These are phyloP conservation scores for Drosophila mauritiana DNA, from an alignment of 1,140 invertebrate genomes.

Conservation along the genomic window DNA sequence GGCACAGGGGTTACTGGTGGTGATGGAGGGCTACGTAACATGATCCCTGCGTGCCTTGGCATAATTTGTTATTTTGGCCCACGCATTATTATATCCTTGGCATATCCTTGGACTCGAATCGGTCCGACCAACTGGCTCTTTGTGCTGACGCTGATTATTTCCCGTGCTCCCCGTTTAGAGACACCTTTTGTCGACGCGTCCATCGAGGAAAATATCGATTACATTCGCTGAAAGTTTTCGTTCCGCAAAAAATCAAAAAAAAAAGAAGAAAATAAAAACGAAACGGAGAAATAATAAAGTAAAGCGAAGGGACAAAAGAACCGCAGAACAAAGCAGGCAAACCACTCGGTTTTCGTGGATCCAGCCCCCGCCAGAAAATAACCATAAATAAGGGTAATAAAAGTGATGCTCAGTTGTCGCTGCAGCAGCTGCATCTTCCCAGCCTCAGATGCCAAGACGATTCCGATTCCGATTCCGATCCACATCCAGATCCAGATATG, in stretches of 20 bases:
- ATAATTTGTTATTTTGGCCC: conserved; percentile 79
- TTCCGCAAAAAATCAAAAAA: conserved; percentile 17
- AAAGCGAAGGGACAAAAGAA: conserved; percentile 15
- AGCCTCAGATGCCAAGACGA: neutral
- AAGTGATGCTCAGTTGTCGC: conserved; percentile 79
- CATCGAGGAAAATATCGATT: conserved; percentile 50
- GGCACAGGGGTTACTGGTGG: conserved; percentile 5
- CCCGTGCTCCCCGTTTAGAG: conserved; percentile 22
- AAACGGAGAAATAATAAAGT: conserved; percentile 9
- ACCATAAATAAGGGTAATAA: conserved; percentile 80
- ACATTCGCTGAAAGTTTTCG: conserved; percentile 53
- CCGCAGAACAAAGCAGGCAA: conserved; percentile 30
- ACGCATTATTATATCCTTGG: conserved; percentile 35
- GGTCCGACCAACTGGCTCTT: neutral
- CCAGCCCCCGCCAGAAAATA: conserved; percentile 42
- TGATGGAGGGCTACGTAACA: conserved; percentile 38
- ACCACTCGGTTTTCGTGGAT: conserved; percentile 15
- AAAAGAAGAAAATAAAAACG: conserved; percentile 1
- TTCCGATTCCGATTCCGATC: neutral
- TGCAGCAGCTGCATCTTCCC: conserved; percentile 35
- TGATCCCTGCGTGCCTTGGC: conserved; percentile 75
- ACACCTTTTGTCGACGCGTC: conserved; percentile 37
- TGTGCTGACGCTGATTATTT: conserved; percentile 55
- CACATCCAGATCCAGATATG: conserved; percentile 9
- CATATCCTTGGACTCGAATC: too few species aligned